Conservation (phyloP, 2,113 vertebrate species). For the Cervus canadensis region DNA sequence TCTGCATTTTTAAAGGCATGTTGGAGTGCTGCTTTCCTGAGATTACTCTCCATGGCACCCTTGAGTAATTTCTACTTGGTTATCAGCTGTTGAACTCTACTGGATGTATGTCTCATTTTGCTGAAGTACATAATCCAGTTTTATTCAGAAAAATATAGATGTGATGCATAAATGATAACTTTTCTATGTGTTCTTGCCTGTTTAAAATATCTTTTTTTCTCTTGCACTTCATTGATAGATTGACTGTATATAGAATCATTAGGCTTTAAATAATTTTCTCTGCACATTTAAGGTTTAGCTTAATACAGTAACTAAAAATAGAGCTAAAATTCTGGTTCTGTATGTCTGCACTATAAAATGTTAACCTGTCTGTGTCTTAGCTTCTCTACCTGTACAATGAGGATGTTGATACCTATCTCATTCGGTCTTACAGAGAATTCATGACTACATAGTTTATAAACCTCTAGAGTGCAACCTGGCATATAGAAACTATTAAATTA, state of each 20-base stretch:
- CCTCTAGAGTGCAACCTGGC: not conserved
- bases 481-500: not conserved
- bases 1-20: not conserved
- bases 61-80: not conserved
- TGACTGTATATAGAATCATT: not conserved
- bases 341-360: not conserved
- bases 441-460: not conserved
- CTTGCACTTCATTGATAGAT: not conserved
- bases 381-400: not conserved
- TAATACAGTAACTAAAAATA: not conserved
- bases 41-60: not conserved
- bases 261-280: not conserved
- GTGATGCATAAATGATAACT: not conserved
- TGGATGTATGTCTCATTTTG: not conserved
- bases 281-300: not conserved
- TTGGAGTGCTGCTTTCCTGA: not conserved
- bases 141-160: not conserved
- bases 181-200: not conserved
- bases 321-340: not conserved
- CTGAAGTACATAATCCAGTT: not conserved
- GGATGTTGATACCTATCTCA: not conserved
- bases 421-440: not conserved
- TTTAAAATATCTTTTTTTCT: not conserved
- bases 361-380: not conserved
- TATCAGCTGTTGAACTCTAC: not conserved